Evolutionary conservation across 2,888 invertebrate species (phyloP).

Genomic region (Dioctria linearis): DNA sequence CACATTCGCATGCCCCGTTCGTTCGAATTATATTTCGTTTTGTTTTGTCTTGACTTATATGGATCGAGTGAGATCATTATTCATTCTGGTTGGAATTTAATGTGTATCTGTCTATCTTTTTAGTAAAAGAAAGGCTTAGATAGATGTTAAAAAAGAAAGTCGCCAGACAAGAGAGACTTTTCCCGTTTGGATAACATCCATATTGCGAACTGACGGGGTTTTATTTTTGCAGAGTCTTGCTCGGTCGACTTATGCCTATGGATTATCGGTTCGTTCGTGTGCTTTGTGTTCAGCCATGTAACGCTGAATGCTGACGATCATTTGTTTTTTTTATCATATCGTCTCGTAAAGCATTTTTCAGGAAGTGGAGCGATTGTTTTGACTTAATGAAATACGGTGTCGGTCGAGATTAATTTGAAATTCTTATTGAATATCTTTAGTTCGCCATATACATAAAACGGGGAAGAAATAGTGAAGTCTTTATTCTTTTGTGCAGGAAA

Average conservation of each 20-base stretch:
- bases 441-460: no score
- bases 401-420: no score
- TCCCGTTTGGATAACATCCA: constrained; percentile 7
- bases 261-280: background rate
- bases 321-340: no score
- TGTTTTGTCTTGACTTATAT: constrained; percentile 1
- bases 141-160: background rate
- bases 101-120: background rate
- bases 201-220: background rate
- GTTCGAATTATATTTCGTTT: background rate
- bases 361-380: no score
- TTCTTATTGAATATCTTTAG: no score
- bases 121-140: background rate
- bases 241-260: background rate
- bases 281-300: background rate
- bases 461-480: no score
- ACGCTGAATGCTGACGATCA: background rate
- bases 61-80: constrained; percentile 2
- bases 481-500: no score
- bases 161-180: background rate
- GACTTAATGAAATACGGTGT: no score
- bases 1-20: background rate
- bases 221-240: background rate
- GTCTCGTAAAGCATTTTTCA: no score
- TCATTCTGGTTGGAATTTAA: background rate